These are phyloP conservation scores for Tachysurus vachellii DNA, from an alignment of 2,113 vertebrate genomes.

Conservation along the genomic window DNA sequence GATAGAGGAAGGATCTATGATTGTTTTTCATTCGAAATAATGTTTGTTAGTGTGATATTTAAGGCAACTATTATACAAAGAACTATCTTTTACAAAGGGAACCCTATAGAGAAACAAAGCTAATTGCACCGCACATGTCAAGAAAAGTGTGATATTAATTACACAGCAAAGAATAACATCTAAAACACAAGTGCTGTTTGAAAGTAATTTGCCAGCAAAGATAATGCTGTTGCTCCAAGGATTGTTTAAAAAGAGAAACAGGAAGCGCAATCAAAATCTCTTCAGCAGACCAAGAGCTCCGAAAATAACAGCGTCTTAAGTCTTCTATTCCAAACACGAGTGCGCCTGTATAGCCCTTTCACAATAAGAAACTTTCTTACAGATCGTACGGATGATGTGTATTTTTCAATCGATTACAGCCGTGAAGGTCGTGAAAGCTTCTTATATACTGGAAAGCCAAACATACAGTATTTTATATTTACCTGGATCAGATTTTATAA, in stretches of 20 bases:
- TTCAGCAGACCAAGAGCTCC: constrained; percentile 59
- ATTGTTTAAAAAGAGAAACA: not conserved
- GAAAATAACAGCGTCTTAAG: constrained; percentile 60
- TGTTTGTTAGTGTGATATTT: not conserved
- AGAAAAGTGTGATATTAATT: not conserved
- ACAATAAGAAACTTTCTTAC: constrained; percentile 55
- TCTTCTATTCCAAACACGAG: constrained; percentile 56
- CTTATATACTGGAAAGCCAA: constrained; percentile 71
- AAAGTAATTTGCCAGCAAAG: not conserved
- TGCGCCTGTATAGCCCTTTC: constrained; percentile 57
- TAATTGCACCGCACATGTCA: not conserved
- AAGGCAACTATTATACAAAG: not conserved
- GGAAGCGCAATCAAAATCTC: constrained; percentile 50
- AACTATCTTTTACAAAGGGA: constrained; percentile 14
- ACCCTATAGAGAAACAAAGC: not conserved
- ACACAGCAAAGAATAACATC: not conserved
- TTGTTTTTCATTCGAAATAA: not conserved
- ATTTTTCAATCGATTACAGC: constrained; percentile 71
- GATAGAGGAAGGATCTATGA: not conserved
- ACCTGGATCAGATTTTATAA: constrained; percentile 53
- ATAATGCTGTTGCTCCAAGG: not conserved
- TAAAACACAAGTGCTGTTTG: not conserved
- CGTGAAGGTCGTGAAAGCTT: constrained; percentile 68
- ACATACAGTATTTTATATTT: constrained; percentile 71
- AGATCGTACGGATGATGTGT: constrained; percentile 66